phyloP scores from a whole-genome alignment of 2,113 vertebrate species.

The Echinops telfairi region DNA sequence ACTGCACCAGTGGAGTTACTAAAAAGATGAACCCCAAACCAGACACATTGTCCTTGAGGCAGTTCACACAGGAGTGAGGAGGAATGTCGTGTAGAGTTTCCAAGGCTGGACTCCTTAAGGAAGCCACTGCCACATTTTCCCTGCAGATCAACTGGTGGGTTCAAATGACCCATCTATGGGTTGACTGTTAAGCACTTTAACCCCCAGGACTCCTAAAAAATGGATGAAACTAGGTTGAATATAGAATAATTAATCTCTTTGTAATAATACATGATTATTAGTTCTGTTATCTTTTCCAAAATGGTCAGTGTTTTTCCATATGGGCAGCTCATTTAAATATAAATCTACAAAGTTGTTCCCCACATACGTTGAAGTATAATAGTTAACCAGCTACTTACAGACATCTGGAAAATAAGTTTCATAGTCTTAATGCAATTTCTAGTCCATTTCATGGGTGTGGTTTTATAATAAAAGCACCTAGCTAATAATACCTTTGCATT shows the following conservation, averaged over 20 bases:
- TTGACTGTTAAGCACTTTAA: background rate
- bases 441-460: background rate
- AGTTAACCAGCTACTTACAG: background rate
- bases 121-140: too few relatives aligned
- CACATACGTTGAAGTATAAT: background rate
- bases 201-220: background rate
- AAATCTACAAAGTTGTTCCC: background rate
- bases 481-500: background rate
- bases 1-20: too few relatives aligned
- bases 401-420: background rate
- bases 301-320: background rate
- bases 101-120: too few relatives aligned
- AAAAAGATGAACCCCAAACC: too few relatives aligned
- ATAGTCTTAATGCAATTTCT: constrained; percentile 6
- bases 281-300: constrained; percentile 19
- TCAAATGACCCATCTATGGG: background rate
- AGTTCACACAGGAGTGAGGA: too few relatives aligned
- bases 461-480: background rate
- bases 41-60: too few relatives aligned
- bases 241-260: background rate
- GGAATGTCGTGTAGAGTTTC: too few relatives aligned
- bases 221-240: background rate
- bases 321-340: background rate
- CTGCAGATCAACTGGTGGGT: background rate
- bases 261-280: background rate